Conservation (phyloP, 2,113 vertebrate species). For the Epinephelus cyanopodus region DNA sequence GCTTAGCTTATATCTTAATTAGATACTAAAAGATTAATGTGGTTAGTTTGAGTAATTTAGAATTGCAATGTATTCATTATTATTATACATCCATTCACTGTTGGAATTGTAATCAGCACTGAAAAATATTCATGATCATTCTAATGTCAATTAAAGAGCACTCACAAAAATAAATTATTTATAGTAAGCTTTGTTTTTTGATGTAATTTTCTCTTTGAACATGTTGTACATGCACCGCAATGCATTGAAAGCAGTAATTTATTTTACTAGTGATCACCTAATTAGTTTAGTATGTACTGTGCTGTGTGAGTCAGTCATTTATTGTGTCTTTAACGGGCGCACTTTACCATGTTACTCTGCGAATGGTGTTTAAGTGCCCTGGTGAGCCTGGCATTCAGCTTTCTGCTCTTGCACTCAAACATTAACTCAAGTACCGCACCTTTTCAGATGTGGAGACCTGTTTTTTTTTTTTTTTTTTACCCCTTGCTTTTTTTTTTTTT, state of each 20-base stretch:
- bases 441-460: background rate
- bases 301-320: no score
- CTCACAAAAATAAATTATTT: background rate
- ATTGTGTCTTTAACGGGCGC: background rate
- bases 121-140: background rate
- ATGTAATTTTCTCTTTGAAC: constrained; percentile 11
- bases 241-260: background rate
- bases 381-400: background rate
- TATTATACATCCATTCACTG: background rate
- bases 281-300: no score
- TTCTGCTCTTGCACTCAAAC: background rate
- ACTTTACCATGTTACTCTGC: background rate
- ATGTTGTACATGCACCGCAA: background rate
- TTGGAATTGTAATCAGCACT: background rate
- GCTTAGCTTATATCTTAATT: background rate
- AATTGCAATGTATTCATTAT: constrained; percentile 1
- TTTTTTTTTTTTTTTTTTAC: background rate
- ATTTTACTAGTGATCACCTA: no score
- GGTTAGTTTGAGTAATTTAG: background rate
- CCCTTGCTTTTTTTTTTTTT: background rate
- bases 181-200: background rate
- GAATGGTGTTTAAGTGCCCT: background rate
- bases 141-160: constrained; percentile 13
- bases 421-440: background rate
- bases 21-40: constrained; percentile 12